Base-by-base conservation (phyloP, 2,888 invertebrate genomes). In the Brachylomia viminalis region DNA sequence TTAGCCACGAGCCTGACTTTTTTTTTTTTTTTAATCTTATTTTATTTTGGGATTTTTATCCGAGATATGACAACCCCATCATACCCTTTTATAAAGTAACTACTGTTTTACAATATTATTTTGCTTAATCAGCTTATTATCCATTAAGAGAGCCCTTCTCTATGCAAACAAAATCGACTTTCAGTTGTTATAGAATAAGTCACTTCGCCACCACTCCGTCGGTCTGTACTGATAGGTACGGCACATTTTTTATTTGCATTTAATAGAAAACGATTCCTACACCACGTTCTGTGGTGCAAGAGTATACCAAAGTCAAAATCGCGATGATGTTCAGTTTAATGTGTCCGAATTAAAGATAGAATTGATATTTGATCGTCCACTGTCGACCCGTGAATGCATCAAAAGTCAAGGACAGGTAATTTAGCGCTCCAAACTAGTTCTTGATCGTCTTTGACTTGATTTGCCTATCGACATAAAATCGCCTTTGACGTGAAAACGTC, bases 341-440 rank as follows among this genome's bases (percentile, higher is more conserved):
- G n/a, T 70, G 62, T 74, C 45, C 42, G 20, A 75, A 73, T 72
- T 56, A 61, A 59, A 65, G 64, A 62, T 64, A 72, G 65, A 65
- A 66, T 67, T 69, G 64, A 56, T 80, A 78, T 82, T 78, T 72
- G 68, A 66, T 30, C 56, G 81, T 75, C 68, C 56, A 49, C 69
- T 66, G 69, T 70, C 66, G 75, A 79, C 68, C 72, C 72, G 77
- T 80, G 85, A 89, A 88, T 91, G 90, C 91, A 91, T 83, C 88
- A 93, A 93, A 93, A 90, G 93, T 93, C 94, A 94, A 93, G 94
- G 94, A 88, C 91, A 80, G 71, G 73, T 82, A 80, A 88, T 74
- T 82, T 86, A 86, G 82, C 83, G 79, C 80, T 83, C 86, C 88
- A 80, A 89, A 91, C 92, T 80, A 88, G 91, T 93, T 91, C 75